These are phyloP conservation scores for Rhaphigaster nebulosa DNA, from an alignment of 2,888 invertebrate genomes.

Conservation along the genomic window DNA sequence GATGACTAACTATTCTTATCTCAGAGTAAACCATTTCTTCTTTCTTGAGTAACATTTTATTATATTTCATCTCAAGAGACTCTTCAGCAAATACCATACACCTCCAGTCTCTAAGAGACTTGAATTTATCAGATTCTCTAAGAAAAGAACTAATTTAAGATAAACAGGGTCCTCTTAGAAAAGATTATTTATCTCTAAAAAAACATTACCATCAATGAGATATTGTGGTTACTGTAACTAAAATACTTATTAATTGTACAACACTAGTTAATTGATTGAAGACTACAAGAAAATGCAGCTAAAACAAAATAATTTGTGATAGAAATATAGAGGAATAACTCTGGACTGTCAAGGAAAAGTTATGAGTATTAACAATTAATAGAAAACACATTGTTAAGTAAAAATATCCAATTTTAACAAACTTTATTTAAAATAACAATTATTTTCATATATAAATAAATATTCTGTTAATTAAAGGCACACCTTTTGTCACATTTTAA, in stretches of 20 bases:
- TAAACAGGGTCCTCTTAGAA: no score
- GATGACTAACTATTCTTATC: no score
- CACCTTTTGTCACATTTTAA: constrained; percentile 50
- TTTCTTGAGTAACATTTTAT: no score
- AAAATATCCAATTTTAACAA: constrained; percentile 51
- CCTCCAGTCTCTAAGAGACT: no score
- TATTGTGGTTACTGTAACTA: no score
- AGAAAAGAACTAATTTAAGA: no score
- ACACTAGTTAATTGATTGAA: neutral
- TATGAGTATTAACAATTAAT: neutral
- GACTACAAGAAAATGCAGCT: neutral
- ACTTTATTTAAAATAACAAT: constrained; percentile 57
- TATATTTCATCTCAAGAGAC: no score
- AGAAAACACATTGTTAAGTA: neutral
- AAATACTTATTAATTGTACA: neutral
- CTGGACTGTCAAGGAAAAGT: neutral
- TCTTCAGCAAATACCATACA: no score
- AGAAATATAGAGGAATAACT: neutral
- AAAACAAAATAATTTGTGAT: neutral
- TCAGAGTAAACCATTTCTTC: no score
- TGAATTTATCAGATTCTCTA: no score
- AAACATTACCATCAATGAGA: no score
- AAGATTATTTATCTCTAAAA: no score
- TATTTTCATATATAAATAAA: constrained; percentile 59
- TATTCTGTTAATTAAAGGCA: constrained; percentile 59